These are phyloP conservation scores for Pocillopora verrucosa DNA, from an alignment of 64 coral and sea anemone genomes.

Conservation along the genomic window DNA sequence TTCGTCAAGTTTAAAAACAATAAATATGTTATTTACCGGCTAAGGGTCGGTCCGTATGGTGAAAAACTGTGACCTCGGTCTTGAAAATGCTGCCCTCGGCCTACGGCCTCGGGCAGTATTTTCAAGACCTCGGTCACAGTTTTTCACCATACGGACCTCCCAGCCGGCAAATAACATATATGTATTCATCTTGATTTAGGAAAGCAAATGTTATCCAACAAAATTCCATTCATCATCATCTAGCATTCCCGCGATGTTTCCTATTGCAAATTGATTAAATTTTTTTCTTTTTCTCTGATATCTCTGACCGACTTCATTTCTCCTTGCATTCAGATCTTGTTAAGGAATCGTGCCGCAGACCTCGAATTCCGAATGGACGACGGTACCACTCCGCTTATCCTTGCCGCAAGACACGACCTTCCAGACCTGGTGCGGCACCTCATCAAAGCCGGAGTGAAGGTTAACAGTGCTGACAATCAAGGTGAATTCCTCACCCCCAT, in stretches of 20 bases:
- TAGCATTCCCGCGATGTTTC: not conserved
- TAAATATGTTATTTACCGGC: no score
- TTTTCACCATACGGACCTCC: no score
- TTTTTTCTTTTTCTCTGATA: no score
- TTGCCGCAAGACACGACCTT: constrained; percentile 80
- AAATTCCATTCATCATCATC: no score
- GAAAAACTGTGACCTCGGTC: no score
- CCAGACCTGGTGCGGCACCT: constrained; percentile 83
- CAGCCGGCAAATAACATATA: no score
- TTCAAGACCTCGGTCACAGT: no score
- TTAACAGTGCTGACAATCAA: constrained; percentile 90
- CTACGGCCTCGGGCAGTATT: no score
- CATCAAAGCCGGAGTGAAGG: constrained; percentile 88
- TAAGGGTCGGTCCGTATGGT: no score
- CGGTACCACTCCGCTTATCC: constrained; percentile 88
- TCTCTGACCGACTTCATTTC: not conserved
- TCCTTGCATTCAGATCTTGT: constrained; percentile 55
- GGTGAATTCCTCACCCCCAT: constrained; percentile 25
- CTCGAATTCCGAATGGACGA: constrained; percentile 82
- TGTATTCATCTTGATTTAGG: not conserved
- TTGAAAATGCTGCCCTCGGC: no score
- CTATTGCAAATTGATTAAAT: not conserved
- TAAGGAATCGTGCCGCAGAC: constrained; percentile 84
- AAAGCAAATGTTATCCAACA: not conserved
- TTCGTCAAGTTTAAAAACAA: no score